Base-by-base conservation (phyloP, 2,888 invertebrate species). In the Epinotia demarniana region DNA sequence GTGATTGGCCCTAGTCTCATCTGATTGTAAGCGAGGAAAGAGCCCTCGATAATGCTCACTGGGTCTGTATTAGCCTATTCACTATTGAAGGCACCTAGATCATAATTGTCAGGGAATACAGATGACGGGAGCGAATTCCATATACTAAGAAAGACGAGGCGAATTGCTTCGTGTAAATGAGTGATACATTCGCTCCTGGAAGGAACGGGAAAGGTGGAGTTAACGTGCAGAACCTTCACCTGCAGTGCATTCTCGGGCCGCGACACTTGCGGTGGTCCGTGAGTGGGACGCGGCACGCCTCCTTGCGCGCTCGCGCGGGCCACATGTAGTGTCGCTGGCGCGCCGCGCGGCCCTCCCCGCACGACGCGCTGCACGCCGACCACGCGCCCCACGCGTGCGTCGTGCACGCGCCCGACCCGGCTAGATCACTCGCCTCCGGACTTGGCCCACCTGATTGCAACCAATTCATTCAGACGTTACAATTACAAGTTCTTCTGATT, bases 331-430 rank as follows among this genome's bases (percentile, higher is more conserved):
- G 82, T 3, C 97, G 90, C 79, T 95, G 96, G 8, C 97, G 93
- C 33, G 95, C 92, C 76, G 95, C 94, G n/a, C 94, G 92, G 0
- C 98, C 98, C 73, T 94, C 95, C 0, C 98, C 98, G 85, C 98
- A 98, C 0, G 96, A 95, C 19, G 95, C 96, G 76, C 97, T 96
- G 90, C 98, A 98, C 0, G 97, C 95, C 1, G 97, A 95, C 97
- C 98, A 98, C 33, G 95, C 93, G 57, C 96, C 96, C 98, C 98
- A 98, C 23, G 95, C 91, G 18, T 96, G 95, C 8, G 96, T 95
- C 9, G 95, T 95, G 84, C 98, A 98, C 86, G 90, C 88, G 89
- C 96, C 85, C 91, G 80, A 13, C 77, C 79, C 76, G 95, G 94
- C 55, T 60, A 71, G 46, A 9, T 68, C 73, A 16, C 78, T 76